A percentile compares a stretch with the other conserved stretches of the same genome.
These are phyloP conservation scores for Pitta sordida DNA, from an alignment of 2,113 vertebrate species.

Conservation along the genomic window DNA sequence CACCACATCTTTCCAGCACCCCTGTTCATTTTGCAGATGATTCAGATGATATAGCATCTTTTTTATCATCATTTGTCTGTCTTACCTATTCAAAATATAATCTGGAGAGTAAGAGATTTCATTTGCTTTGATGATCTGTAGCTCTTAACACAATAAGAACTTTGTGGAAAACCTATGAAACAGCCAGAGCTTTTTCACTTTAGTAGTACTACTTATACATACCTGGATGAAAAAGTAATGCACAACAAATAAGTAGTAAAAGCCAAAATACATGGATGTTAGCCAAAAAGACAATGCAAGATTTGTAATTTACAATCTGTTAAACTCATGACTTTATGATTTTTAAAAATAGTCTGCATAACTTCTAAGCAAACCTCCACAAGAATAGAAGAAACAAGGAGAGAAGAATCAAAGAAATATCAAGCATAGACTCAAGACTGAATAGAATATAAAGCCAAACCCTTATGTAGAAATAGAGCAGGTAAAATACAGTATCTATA, in stretches of 20 bases:
- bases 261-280: not conserved
- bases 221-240: not conserved
- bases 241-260: constrained; percentile 17
- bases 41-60: not conserved
- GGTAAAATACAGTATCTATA: not conserved
- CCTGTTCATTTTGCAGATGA: not conserved
- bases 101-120: not conserved
- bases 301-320: not conserved
- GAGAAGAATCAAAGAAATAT: not conserved
- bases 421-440: not conserved
- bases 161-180: not conserved
- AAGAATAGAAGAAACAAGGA: not conserved
- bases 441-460: not conserved
- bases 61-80: not conserved
- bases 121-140: not conserved
- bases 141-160: not conserved
- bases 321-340: not conserved
- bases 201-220: not conserved
- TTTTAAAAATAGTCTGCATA: not conserved
- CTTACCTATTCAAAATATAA: not conserved
- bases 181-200: not conserved
- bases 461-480: not conserved
- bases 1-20: not conserved
- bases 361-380: not conserved
- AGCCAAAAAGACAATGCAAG: not conserved